phyloP scores from a whole-genome alignment of 2,888 invertebrate species.

The Scelioninae gen. 2 region DNA sequence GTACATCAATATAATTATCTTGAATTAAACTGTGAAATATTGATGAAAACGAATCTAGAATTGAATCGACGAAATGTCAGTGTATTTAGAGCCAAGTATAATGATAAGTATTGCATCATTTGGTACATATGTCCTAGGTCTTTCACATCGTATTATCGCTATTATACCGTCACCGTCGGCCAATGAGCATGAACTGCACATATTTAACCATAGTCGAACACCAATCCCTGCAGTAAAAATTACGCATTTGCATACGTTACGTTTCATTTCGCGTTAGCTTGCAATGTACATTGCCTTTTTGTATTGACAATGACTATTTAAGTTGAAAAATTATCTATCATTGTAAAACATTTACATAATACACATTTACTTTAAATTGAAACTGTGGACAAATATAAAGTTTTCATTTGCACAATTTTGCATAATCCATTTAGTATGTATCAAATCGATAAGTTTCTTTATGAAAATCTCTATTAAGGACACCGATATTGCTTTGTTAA shows the following conservation, averaged over 20 bases:
- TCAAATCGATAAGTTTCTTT: too few relatives aligned
- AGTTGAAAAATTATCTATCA: slow-evolving; percentile 6
- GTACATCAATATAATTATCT: too few relatives aligned
- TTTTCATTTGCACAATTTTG: background rate
- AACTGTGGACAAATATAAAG: background rate
- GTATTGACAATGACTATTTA: slow-evolving; percentile 8
- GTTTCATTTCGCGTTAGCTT: slow-evolving; percentile 6
- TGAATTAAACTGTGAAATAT: too few relatives aligned
- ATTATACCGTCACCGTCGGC: slow-evolving; percentile 29
- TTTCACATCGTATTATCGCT: slow-evolving; percentile 32
- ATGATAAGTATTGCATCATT: slow-evolving; percentile 19
- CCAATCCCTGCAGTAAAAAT: slow-evolving; percentile 17
- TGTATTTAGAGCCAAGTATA: slow-evolving; percentile 15
- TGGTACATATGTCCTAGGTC: slow-evolving; percentile 28
- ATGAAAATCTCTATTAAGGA: too few relatives aligned
- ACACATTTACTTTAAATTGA: slow-evolving; percentile 7
- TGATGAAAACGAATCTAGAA: too few relatives aligned
- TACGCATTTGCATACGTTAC: slow-evolving; percentile 13
- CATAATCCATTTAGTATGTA: too few relatives aligned
- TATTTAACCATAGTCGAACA: slow-evolving; percentile 31
- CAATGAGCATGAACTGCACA: slow-evolving; percentile 23
- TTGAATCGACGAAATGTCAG: background rate
- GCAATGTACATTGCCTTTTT: slow-evolving; percentile 16
- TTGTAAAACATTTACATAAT: slow-evolving; percentile 1
- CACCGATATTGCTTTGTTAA: too few relatives aligned